Base-by-base conservation (phyloP, 2,113 vertebrate species). In the Micromys minutus region DNA sequence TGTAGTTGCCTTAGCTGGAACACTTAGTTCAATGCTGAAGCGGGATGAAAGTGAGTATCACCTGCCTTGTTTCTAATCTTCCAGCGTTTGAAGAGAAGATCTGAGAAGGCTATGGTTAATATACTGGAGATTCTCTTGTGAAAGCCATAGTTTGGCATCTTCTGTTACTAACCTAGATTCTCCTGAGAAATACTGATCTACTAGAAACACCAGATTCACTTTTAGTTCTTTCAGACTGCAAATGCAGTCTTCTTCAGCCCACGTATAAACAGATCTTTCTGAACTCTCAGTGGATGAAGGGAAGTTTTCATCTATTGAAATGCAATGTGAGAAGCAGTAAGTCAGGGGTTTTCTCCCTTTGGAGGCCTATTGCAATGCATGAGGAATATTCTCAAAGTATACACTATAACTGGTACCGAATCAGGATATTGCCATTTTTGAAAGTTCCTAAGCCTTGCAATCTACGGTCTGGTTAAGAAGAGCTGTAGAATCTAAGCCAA, bases 161-260 rank as follows among this genome's bases (percentile, higher is more conserved):
- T 84, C 26, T 61, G 31, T 91, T 87, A 9, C 39, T 83, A 69
- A 85, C 21, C 15, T 95, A 22, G n/a, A 94, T 91, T 94, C 57
- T 47, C 22, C n/a, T 5, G n/a, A 45, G 63, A 75, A 61, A 81
- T 21, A 55, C 8, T 69, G 69, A 72, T 3, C 47, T 1, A 42
- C 1, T 17, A 77, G 65, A 69, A 87, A 91, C 45, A 55, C 34
- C 31, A 80, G 86, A 55, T 81, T 2, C 75, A 45, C 17, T 69
- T 95, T n/a, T 72, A 42, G 83, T 87, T 89, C 63, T 79, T 87
- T 87, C 24, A 93, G 77, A 65, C 6, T 42, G 22, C 2, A 89
- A 80, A 8, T 36, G 16, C 45, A 36, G 52, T 81, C 59, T 91
- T 93, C 34, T 42, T 21, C 83, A 87, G 16, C 1, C 29, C 16